Base-by-base conservation (phyloP, 2,797 vertebrate species). In the Sandelia bainsii region DNA sequence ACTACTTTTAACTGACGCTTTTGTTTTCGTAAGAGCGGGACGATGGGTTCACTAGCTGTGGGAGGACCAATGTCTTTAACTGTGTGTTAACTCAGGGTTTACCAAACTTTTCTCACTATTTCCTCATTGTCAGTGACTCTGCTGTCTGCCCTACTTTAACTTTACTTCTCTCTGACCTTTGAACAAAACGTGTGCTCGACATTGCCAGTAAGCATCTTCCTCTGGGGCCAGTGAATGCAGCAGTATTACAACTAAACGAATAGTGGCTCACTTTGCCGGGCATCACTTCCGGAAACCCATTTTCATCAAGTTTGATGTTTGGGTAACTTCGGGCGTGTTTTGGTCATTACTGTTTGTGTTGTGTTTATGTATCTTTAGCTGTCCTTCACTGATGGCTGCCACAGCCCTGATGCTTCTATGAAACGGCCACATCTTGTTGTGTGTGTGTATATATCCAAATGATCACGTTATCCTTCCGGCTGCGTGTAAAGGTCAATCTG, bases 1-100 rank as follows among this genome's bases (percentile, higher is more conserved):
- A 50, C 6, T 54, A 23, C 8, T 42, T 51, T 27, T 4, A 70
- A 27, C 4, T 23, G 11, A 14, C 5, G 3, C 25, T 53, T 63
- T 22, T 10, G 14, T 12, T 32, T 17, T 42, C 27, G 6, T 27
- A 50, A 0, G 9, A 50, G 52, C 8, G 7, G 56, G 40, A 46
- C 63, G 85, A 81, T 87, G 80, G 62, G 46, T 46, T 56, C 20
- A 54, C 57, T 69, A 57, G n/a, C 62, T 5, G 51, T 27, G 12
- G 50, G 52, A n/a, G 71, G 45, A 75, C 73, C 63, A 37, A 0
- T 54, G 1, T 59, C 27, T 71, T 53, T 22, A 34, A n/a, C 39
- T 57, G 9, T 11, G 11, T 29, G 40, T 51, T 62, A 63, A 57
- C 67, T 23, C 49, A 5, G 13, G 17, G 22, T 1, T 63, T 62